These are phyloP conservation scores for Riptortus pedestris DNA, from an alignment of 1,140 invertebrate genomes.

Conservation along the genomic window DNA sequence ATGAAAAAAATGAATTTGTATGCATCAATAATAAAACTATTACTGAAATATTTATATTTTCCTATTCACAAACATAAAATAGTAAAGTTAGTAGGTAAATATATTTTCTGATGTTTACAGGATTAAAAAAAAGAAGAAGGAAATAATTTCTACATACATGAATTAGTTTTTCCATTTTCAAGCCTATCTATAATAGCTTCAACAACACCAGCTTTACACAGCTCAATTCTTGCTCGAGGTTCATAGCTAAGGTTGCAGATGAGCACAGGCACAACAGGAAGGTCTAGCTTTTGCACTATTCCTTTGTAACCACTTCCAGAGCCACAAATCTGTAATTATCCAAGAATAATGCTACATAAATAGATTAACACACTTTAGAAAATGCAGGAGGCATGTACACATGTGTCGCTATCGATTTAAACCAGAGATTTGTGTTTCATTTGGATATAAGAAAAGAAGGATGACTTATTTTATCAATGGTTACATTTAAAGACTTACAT, in stretches of 20 bases:
- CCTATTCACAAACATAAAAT: no score
- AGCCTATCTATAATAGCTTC: slow-evolving; percentile 14
- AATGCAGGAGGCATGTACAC: not conserved
- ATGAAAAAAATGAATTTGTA: no score
- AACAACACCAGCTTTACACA: slow-evolving; percentile 25
- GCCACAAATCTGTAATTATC: slow-evolving; percentile 14
- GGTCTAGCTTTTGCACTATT: slow-evolving; percentile 19
- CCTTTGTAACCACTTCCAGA: slow-evolving; percentile 18
- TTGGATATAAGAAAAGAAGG: not conserved
- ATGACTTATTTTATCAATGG: not conserved
- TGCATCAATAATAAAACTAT: no score
- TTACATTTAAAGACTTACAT: not conserved
- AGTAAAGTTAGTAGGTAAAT: no score
- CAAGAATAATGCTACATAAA: not conserved
- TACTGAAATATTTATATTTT: no score
- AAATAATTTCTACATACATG: slow-evolving; percentile 18
- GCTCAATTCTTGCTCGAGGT: slow-evolving; percentile 21
- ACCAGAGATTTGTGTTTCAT: not conserved
- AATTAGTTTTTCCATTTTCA: slow-evolving; percentile 20
- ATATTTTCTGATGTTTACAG: no score
- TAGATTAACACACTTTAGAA: not conserved
- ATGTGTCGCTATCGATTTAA: not conserved
- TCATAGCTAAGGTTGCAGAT: slow-evolving; percentile 26
- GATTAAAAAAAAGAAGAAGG: no score
- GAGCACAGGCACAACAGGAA: slow-evolving; percentile 14